These are phyloP conservation scores for Chaenocephalus aceratus DNA, from an alignment of 2,113 vertebrate genomes.

Conservation along the genomic window DNA sequence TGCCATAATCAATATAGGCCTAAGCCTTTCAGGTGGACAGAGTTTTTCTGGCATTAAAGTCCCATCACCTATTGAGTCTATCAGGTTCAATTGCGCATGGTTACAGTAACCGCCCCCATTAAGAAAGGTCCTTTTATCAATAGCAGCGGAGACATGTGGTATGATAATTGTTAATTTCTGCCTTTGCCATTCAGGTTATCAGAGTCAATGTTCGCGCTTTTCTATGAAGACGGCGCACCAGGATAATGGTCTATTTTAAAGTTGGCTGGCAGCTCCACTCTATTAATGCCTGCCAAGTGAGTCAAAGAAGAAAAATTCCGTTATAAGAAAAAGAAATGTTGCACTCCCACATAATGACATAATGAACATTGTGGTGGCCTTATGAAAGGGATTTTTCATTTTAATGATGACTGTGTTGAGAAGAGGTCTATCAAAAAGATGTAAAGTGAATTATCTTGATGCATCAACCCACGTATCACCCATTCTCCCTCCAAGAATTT, in stretches of 20 bases:
- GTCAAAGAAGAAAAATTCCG: conserved; percentile 56
- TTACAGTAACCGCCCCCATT: conserved; percentile 72
- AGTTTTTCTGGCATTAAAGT: conserved; percentile 77
- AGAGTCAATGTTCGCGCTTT: conserved; percentile 30
- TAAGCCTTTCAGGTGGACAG: conserved; percentile 70
- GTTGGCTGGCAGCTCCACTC: conserved; percentile 48
- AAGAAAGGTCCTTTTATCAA: conserved; percentile 58
- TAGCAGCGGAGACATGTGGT: conserved; percentile 48
- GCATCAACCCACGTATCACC: conserved; percentile 49
- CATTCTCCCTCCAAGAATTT: conserved; percentile 31
- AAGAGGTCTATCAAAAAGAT: conserved; percentile 60
- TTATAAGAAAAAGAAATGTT: conserved; percentile 55
- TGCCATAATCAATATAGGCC: conserved; percentile 76
- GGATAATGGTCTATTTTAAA: conserved; percentile 59
- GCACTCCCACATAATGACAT: conserved; percentile 66
- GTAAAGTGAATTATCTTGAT: conserved; percentile 68
- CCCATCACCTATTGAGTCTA: conserved; percentile 72
- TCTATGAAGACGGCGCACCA: conserved; percentile 32
- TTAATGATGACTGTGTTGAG: conserved; percentile 57
- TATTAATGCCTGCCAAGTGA: conserved; percentile 55
- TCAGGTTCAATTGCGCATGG: conserved; percentile 69
- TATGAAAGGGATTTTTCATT: conserved; percentile 68
- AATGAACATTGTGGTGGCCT: conserved; percentile 63
- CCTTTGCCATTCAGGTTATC: conserved; percentile 55
- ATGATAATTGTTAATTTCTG: conserved; percentile 63